These are phyloP conservation scores for Drosophila novamexicana DNA, from an alignment of 1,140 invertebrate species.

Conservation along the genomic window DNA sequence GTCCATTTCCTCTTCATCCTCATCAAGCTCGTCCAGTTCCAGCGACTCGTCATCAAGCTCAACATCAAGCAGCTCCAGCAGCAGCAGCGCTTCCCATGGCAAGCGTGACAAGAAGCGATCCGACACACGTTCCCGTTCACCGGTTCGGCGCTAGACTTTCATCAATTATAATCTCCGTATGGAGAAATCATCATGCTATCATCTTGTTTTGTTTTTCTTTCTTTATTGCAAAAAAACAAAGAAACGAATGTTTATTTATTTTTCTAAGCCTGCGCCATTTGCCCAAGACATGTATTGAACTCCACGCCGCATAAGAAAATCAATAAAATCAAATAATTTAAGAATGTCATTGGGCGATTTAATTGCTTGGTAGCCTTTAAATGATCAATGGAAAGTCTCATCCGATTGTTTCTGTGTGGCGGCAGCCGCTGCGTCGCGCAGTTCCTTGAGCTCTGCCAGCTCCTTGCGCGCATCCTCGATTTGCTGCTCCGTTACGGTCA, in stretches of 20 bases:
- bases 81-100: slow-evolving; percentile 45
- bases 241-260: slow-evolving; percentile 62
- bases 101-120: slow-evolving; percentile 46
- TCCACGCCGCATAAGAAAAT: slow-evolving; percentile 47
- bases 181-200: slow-evolving; percentile 38
- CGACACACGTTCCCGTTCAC: slow-evolving; percentile 16
- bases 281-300: slow-evolving; percentile 55
- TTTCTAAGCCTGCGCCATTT: slow-evolving; percentile 47
- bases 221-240: slow-evolving; percentile 5
- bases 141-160: slow-evolving; percentile 11
- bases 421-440: slow-evolving; percentile 48
- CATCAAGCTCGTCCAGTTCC: slow-evolving; percentile 73
- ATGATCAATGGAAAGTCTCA: slow-evolving; percentile 58
- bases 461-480: slow-evolving; percentile 87
- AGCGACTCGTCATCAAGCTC: slow-evolving; percentile 62
- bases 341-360: slow-evolving; percentile 50
- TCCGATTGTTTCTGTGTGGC: slow-evolving; percentile 56
- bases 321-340: slow-evolving; percentile 67
- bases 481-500: slow-evolving; percentile 88
- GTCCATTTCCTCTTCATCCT: slow-evolving; percentile 72
- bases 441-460: slow-evolving; percentile 84
- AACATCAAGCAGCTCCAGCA: slow-evolving; percentile 63
- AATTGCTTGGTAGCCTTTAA: slow-evolving; percentile 38
- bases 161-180: slow-evolving; percentile 13
- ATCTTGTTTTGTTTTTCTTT: slow-evolving; percentile 25